Percentiles rank a stretch among this genome's conserved stretches.
These are phyloP conservation scores for Aurelia sp. DNA, from an alignment of 30 jellyfish, hydroid and myxozoan species.

Conservation along the genomic window DNA sequence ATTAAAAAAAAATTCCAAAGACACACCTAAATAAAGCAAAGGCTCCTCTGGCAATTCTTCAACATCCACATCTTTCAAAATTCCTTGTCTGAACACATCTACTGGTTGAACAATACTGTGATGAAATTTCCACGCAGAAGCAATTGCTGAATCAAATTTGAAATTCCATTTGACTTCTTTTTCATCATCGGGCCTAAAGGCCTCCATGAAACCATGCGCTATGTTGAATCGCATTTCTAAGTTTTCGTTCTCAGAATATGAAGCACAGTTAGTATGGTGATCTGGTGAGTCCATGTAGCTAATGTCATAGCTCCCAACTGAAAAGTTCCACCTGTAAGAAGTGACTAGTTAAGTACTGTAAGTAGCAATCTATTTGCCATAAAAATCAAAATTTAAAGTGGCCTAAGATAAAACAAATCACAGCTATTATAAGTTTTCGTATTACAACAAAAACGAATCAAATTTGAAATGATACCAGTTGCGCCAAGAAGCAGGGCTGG, in stretches of 20 bases:
- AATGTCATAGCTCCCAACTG: constrained; percentile 91
- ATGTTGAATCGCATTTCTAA: constrained; percentile 56
- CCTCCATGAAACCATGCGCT: constrained; percentile 79
- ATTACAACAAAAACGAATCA: no score
- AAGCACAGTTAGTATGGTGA: constrained; percentile 23
- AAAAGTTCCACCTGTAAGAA: constrained; percentile 88
- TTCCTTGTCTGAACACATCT: constrained; percentile 79
- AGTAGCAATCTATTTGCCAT: no score
- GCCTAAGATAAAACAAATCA: no score
- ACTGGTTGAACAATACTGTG: constrained; percentile 59
- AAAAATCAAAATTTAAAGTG: no score
- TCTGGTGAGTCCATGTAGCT: constrained; percentile 64
- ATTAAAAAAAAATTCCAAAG: no score
- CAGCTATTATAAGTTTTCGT: no score
- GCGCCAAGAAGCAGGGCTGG: no score
- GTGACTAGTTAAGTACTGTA: not conserved
- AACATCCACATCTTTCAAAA: constrained; percentile 47
- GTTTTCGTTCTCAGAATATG: not conserved
- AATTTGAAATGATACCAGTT: no score
- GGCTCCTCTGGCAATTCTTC: constrained; percentile 54
- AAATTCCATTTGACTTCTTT: constrained; percentile 65
- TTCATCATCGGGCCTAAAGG: constrained; percentile 11
- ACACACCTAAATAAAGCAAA: constrained; percentile 74
- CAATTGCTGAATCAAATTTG: constrained; percentile 86
- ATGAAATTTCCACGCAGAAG: constrained; percentile 85